Conservation (phyloP, 2,113 vertebrate genomes). For the Toxotes jaculatrix region DNA sequence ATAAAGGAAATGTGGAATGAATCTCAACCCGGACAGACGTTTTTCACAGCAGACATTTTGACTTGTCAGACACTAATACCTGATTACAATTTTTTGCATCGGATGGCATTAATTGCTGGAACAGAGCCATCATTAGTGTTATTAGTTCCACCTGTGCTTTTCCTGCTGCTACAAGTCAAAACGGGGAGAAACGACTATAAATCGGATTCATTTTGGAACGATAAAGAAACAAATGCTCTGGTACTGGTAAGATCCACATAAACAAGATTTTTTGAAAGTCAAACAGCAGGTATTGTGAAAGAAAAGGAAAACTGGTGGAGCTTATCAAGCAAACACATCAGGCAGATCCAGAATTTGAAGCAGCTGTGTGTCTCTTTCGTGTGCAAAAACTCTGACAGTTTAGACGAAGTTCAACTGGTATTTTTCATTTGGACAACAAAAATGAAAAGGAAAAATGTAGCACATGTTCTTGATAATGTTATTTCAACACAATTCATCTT, state of each 20-base stretch:
- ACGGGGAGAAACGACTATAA: not conserved
- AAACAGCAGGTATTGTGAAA: not conserved
- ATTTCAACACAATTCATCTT: not conserved
- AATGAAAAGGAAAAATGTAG: not conserved
- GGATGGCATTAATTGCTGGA: not conserved
- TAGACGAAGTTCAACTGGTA: not conserved
- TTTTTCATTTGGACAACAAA: not conserved
- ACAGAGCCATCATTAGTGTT: not conserved
- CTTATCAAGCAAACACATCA: not conserved
- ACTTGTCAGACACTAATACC: slow-evolving; percentile 4
- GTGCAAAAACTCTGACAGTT: not conserved
- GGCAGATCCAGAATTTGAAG: not conserved
- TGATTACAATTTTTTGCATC: not conserved
- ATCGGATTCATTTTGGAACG: not conserved
- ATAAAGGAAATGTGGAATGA: no score
- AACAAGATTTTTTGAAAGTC: not conserved
- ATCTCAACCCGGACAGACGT: not conserved
- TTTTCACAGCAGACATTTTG: not conserved
- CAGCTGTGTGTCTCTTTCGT: not conserved
- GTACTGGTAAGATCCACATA: not conserved
- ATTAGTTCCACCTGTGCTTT: slow-evolving; percentile 23
- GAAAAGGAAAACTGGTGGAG: not conserved
- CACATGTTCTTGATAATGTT: not conserved
- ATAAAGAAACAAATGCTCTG: no score
- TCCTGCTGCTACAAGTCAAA: not conserved